Conservation (phyloP, 2,113 vertebrate genomes). For the Acrocephalus arundinaceus region DNA sequence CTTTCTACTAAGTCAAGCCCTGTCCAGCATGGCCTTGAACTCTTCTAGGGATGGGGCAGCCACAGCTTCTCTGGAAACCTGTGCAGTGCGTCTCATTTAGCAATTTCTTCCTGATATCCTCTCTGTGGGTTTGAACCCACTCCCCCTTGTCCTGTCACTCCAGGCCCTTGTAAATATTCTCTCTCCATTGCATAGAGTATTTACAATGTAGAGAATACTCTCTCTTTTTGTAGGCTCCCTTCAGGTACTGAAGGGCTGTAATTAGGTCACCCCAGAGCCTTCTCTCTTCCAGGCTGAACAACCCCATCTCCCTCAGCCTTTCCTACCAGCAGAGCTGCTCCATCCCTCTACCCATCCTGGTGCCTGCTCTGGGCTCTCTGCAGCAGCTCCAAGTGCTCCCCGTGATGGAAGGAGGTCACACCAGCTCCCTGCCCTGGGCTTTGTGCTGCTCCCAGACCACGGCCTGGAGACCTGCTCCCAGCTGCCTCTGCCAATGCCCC, state of each 20-base stretch:
- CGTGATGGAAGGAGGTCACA: neutral
- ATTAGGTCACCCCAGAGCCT: neutral
- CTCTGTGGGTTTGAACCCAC: neutral
- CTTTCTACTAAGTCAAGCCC: neutral
- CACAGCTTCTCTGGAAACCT: neutral
- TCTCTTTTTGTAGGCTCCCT: neutral
- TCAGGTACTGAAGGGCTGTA: neutral
- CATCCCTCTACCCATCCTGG: neutral
- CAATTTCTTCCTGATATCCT: neutral
- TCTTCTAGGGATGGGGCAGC: neutral
- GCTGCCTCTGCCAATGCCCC: neutral
- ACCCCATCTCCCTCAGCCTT: neutral
- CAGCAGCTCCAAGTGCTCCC: rapidly evolving
- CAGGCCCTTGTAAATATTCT: neutral
- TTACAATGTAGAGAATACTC: neutral
- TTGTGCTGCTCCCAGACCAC: neutral
- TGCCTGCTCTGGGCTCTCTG: neutral
- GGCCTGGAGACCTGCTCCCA: neutral
- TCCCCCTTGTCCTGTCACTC: neutral
- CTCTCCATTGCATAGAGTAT: neutral
- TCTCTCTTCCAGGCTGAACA: neutral
- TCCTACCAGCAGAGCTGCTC: neutral
- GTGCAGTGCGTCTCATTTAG: neutral
- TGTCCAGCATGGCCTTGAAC: neutral
- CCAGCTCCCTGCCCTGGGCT: neutral